Evolutionary conservation across 2,113 vertebrate species (phyloP).

Genomic region (Hymenochirus boettgeri): DNA sequence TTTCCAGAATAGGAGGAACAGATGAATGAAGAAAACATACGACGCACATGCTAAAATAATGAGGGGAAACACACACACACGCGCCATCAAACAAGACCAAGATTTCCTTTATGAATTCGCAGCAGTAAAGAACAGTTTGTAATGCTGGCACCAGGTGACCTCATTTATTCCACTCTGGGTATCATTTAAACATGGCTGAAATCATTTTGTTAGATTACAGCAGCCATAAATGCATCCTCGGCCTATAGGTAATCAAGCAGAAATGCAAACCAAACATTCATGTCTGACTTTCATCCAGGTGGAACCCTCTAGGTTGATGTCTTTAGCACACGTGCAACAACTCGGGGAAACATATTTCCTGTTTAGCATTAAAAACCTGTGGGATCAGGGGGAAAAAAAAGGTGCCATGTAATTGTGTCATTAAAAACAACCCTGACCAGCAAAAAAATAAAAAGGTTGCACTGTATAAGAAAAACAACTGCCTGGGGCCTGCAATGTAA

Average conservation of each 20-base stretch:
- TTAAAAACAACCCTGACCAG: constrained; percentile 5
- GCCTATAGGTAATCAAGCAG: constrained; percentile 30
- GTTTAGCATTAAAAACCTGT: constrained; percentile 30
- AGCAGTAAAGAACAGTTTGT: constrained; percentile 36
- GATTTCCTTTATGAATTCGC: constrained; percentile 32
- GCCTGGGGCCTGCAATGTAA: background rate
- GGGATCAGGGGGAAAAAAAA: constrained; percentile 16
- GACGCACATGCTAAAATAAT: constrained; percentile 38
- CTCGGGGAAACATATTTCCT: constrained; percentile 32
- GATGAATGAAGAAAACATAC: constrained; percentile 37
- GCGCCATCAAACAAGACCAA: constrained; percentile 37
- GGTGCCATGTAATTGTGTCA: constrained; percentile 35
- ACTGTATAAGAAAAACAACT: background rate
- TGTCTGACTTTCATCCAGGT: constrained; percentile 26
- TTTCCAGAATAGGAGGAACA: constrained; percentile 32
- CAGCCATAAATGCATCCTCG: constrained; percentile 38
- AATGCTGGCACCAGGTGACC: constrained; percentile 42
- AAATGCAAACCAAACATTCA: constrained; percentile 41
- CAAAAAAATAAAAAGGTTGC: constrained; percentile 12
- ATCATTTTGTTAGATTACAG: constrained; percentile 37
- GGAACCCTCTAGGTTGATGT: constrained; percentile 37
- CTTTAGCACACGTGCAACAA: constrained; percentile 38
- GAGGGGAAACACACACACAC: constrained; percentile 36
- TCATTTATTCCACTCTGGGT: constrained; percentile 43
- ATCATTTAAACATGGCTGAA: constrained; percentile 40